Percentiles rank a stretch among this genome's conserved stretches.
Evolutionary conservation across 1,140 invertebrate genomes (phyloP).

Genomic region (Drosophila willistoni): DNA sequence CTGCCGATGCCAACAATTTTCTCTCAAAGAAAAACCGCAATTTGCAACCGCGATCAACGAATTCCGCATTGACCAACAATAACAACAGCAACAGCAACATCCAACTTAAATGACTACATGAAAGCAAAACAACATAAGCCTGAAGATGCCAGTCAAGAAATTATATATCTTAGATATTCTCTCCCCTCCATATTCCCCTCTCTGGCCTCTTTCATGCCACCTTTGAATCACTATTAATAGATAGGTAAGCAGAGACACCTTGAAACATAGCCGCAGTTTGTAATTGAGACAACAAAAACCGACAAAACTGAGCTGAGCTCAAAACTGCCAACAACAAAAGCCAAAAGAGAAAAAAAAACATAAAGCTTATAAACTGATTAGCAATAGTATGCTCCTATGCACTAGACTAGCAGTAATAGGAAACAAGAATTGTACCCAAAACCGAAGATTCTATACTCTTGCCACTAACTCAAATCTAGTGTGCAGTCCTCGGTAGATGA

Average conservation of each 20-base stretch:
- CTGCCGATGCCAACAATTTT: conserved; percentile 2
- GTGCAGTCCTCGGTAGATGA: too few species aligned
- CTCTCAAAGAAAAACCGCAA: conserved; percentile 7
- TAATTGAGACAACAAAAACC: conserved; percentile 6
- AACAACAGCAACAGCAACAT: conserved; percentile 6
- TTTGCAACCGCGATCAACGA: conserved; percentile 44
- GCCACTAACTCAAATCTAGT: too few species aligned
- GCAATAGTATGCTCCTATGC: conserved; percentile 24
- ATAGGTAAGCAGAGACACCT: conserved; percentile 13
- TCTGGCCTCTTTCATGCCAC: background rate
- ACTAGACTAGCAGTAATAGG: conserved; percentile 9
- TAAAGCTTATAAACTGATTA: conserved; percentile 34
- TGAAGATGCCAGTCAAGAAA: conserved; percentile 14
- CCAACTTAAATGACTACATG: background rate
- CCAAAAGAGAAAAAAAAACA: conserved; percentile 9
- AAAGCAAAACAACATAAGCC: conserved; percentile 28
- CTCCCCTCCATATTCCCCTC: background rate
- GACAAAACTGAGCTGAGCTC: conserved; percentile 41
- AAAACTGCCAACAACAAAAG: conserved; percentile 31
- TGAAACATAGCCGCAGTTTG: conserved; percentile 13
- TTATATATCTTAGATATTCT: conserved; percentile 5
- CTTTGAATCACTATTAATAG: background rate
- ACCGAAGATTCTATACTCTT: background rate
- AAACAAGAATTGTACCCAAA: background rate
- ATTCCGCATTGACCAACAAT: conserved; percentile 56